Percentiles rank a stretch among this genome's conserved stretches.
Evolutionary conservation across 2,888 invertebrate genomes (phyloP).

Genomic region (Rutpela maculata): DNA sequence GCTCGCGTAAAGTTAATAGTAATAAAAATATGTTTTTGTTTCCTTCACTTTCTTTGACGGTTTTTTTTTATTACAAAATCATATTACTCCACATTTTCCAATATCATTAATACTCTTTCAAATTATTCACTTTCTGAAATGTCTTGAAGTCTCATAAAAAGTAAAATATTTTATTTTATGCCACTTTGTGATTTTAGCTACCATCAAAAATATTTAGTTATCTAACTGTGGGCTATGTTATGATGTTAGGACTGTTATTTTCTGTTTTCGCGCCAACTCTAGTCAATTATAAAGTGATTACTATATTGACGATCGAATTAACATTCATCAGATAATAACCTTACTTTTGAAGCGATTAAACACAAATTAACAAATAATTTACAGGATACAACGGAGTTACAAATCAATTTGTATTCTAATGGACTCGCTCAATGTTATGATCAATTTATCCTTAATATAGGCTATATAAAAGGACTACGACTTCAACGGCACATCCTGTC

Average conservation of each 20-base stretch:
- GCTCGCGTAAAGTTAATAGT: too few relatives aligned
- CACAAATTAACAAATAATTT: conserved; percentile 13
- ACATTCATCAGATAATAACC: background rate
- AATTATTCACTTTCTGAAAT: too few relatives aligned
- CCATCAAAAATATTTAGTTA: too few relatives aligned
- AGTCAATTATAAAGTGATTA: background rate
- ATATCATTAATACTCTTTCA: too few relatives aligned
- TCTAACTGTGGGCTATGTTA: background rate
- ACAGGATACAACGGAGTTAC: conserved; percentile 2
- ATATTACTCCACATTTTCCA: too few relatives aligned
- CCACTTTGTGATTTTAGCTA: too few relatives aligned
- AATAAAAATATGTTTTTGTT: too few relatives aligned
- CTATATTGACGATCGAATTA: background rate
- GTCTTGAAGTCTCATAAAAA: too few relatives aligned
- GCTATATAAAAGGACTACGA: conserved; percentile 14
- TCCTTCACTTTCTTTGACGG: too few relatives aligned
- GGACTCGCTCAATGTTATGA: background rate
- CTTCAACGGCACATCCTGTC: background rate
- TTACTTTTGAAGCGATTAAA: background rate
- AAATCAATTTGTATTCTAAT: conserved; percentile 23
- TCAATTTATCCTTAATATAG: conserved; percentile 5
- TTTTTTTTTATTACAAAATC: too few relatives aligned
- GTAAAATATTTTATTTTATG: too few relatives aligned
- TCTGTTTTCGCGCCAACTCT: background rate
- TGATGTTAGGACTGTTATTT: background rate